Conservation (phyloP, 2,797 vertebrate species). For the Amblyopsis hoosieri region DNA sequence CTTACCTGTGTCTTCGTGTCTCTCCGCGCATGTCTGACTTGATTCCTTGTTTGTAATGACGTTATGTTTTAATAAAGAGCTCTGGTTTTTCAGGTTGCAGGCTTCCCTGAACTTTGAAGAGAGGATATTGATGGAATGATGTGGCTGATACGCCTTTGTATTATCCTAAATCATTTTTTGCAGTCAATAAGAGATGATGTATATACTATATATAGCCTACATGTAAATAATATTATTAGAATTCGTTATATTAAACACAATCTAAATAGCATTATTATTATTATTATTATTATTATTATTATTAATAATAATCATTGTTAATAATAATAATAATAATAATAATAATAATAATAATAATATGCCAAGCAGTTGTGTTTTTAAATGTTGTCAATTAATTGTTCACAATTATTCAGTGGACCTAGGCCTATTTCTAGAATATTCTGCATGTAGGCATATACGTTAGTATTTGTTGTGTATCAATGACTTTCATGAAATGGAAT, state of each 20-base stretch:
- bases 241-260: neutral
- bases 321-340: neutral
- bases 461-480: too few species aligned
- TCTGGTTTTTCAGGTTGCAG: neutral
- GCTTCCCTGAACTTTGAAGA: too few species aligned
- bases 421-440: too few species aligned
- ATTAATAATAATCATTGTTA: neutral
- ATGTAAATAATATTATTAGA: neutral
- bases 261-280: neutral
- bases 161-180: too few species aligned
- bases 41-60: neutral
- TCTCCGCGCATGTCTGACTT: conserved; percentile 3
- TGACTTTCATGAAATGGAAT: too few species aligned
- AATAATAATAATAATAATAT: conserved; percentile 1
- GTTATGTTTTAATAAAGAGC: conserved; percentile 8
- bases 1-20: neutral
- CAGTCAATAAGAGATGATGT: neutral
- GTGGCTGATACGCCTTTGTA: too few species aligned
- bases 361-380: too few species aligned
- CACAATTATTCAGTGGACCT: too few species aligned
- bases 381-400: neutral
- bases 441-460: too few species aligned
- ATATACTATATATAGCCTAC: neutral
- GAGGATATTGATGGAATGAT: too few species aligned
- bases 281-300: neutral